Percentiles rank a stretch among this genome's conserved stretches.
Conservation (phyloP, 2,888 invertebrate genomes). For the Tinea pellionella region DNA sequence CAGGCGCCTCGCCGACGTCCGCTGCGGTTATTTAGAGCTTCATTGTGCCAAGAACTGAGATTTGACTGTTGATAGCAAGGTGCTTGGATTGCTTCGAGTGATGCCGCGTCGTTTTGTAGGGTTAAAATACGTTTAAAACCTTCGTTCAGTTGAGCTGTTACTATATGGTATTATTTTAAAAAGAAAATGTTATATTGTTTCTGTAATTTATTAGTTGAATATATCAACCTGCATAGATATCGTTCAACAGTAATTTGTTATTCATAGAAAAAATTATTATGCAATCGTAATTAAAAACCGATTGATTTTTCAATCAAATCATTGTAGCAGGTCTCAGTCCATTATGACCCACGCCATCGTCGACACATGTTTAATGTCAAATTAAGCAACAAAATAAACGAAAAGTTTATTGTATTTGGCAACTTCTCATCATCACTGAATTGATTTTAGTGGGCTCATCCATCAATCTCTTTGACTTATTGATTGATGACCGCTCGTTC, state of each 20-base stretch:
- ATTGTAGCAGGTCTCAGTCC: neutral
- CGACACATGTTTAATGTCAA: conserved; percentile 53
- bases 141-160: neutral
- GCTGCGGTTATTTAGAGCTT: conserved; percentile 58
- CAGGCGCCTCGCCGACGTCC: conserved; percentile 59
- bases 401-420: conserved; percentile 21
- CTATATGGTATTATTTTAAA: neutral
- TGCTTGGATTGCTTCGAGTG: conserved; percentile 38
- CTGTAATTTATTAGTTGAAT: neutral
- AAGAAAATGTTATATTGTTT: neutral
- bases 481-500: conserved; percentile 54
- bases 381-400: conserved; percentile 42
- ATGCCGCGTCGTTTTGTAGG: conserved; percentile 36
- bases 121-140: neutral
- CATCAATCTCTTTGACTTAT: conserved; percentile 61
- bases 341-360: neutral
- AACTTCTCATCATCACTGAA: conserved; percentile 54
- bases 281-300: conserved; percentile 18
- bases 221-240: neutral
- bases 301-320: conserved; percentile 22
- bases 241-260: neutral
- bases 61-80: conserved; percentile 51
- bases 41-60: conserved; percentile 57
- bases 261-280: neutral
- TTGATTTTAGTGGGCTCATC: conserved; percentile 50